Evolutionary conservation across 2,888 invertebrate species (phyloP).

Genomic region (Cheilosia soror): DNA sequence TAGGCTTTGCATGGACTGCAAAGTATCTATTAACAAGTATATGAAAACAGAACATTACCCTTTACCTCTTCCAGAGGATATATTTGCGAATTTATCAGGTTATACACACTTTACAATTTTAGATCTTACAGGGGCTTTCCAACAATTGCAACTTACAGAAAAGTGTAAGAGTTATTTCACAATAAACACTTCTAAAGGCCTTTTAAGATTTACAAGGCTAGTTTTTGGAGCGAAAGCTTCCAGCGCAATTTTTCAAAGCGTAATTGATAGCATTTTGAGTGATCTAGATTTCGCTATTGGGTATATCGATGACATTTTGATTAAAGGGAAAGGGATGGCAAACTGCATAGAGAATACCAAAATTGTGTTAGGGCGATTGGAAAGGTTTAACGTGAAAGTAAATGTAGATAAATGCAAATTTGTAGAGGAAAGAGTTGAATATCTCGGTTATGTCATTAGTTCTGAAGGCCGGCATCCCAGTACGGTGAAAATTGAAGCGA

Average conservation of each 20-base stretch:
- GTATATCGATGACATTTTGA: slow-evolving; percentile 31
- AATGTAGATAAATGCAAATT: slow-evolving; percentile 24
- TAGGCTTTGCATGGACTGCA: slow-evolving; percentile 33
- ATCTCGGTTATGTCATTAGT: slow-evolving; percentile 22
- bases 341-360: slow-evolving; percentile 19
- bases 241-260: slow-evolving; percentile 11
- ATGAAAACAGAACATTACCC: slow-evolving; percentile 33
- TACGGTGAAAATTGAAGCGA: slow-evolving; percentile 26
- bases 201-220: slow-evolving; percentile 8
- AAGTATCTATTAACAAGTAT: slow-evolving; percentile 26
- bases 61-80: slow-evolving; percentile 36
- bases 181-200: slow-evolving; percentile 16
- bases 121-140: slow-evolving; percentile 30
- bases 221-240: slow-evolving; percentile 7
- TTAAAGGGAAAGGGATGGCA: slow-evolving; percentile 14
- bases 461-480: slow-evolving; percentile 6
- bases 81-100: slow-evolving; percentile 19
- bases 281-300: slow-evolving; percentile 6
- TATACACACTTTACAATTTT: slow-evolving; percentile 23
- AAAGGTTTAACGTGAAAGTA: slow-evolving; percentile 22
- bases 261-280: slow-evolving; percentile 14
- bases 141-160: slow-evolving; percentile 19
- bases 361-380: slow-evolving; percentile 19
- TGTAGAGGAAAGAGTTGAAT: slow-evolving; percentile 19
- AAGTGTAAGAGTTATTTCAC: slow-evolving; percentile 22